Conservation (phyloP, 2,797 vertebrate genomes). For the Triplophysa yarkandensis region DNA sequence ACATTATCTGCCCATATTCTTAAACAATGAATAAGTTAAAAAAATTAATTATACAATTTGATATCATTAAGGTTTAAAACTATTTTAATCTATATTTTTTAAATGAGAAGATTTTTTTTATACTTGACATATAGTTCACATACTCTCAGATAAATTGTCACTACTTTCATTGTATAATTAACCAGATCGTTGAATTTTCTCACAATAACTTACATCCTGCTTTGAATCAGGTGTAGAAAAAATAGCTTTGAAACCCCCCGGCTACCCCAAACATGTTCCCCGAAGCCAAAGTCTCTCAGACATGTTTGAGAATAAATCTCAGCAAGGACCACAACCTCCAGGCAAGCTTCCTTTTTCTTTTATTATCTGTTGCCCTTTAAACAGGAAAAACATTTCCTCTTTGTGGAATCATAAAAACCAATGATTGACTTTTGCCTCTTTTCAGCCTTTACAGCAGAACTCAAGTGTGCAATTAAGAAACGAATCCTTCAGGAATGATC, state of each 20-base stretch:
- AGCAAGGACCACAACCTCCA: neutral
- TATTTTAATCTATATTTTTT: too few species aligned
- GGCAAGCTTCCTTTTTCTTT: neutral
- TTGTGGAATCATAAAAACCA: neutral
- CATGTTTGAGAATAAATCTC: neutral
- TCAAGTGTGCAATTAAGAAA: constrained; percentile 62
- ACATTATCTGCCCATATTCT: neutral
- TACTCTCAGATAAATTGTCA: too few species aligned
- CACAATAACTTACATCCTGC: neutral
- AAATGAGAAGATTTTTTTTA: too few species aligned
- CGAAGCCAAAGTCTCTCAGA: neutral
- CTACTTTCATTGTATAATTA: too few species aligned
- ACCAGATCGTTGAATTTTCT: neutral
- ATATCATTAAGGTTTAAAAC: too few species aligned
- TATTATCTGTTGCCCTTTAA: neutral
- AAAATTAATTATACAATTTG: too few species aligned
- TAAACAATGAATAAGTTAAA: neutral
- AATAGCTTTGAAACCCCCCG: constrained; percentile 52
- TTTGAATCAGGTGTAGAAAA: constrained; percentile 43
- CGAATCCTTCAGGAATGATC: constrained; percentile 46
- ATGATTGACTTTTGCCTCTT: constrained; percentile 11
- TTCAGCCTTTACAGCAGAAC: constrained; percentile 65
- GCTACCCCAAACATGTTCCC: constrained; percentile 37
- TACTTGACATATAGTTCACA: too few species aligned
- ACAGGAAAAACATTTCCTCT: neutral